These are phyloP conservation scores for Gallinago undulata DNA, from an alignment of 2,113 vertebrate genomes.

Conservation along the genomic window DNA sequence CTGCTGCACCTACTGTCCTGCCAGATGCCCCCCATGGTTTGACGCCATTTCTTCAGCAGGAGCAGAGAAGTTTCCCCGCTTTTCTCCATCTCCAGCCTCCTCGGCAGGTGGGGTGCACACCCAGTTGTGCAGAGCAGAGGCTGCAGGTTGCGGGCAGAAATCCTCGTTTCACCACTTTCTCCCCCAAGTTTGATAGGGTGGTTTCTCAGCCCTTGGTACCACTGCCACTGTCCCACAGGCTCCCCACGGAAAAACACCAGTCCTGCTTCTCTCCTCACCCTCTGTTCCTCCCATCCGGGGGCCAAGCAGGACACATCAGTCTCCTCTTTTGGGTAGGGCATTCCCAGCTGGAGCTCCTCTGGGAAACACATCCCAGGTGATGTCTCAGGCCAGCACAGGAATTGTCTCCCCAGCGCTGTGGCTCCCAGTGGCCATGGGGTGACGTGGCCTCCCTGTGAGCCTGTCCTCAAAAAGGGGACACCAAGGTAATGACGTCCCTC, in stretches of 20 bases:
- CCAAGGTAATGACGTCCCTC: rapidly evolving
- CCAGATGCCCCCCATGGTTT: background rate
- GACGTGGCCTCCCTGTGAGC: background rate
- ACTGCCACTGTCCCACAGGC: background rate
- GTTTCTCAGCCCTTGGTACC: background rate
- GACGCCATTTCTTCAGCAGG: background rate
- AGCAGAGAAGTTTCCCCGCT: background rate
- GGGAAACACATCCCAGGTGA: background rate
- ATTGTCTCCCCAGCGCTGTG: background rate
- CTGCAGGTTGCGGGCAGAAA: background rate
- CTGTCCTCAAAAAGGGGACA: background rate
- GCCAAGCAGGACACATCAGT: rapidly evolving
- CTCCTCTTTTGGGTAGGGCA: background rate
- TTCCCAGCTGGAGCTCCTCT: background rate
- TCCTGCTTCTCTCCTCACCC: background rate
- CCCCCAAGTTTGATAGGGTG: background rate
- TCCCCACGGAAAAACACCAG: background rate
- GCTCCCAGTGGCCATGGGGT: background rate
- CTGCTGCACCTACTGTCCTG: background rate
- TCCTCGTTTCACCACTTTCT: background rate
- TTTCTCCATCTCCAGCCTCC: background rate
- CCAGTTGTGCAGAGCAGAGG: rapidly evolving
- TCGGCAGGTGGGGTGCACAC: rapidly evolving
- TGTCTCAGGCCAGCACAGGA: background rate
- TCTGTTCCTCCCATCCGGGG: rapidly evolving